Conservation (phyloP, 2,113 vertebrate genomes). For the Antigone vipio region DNA sequence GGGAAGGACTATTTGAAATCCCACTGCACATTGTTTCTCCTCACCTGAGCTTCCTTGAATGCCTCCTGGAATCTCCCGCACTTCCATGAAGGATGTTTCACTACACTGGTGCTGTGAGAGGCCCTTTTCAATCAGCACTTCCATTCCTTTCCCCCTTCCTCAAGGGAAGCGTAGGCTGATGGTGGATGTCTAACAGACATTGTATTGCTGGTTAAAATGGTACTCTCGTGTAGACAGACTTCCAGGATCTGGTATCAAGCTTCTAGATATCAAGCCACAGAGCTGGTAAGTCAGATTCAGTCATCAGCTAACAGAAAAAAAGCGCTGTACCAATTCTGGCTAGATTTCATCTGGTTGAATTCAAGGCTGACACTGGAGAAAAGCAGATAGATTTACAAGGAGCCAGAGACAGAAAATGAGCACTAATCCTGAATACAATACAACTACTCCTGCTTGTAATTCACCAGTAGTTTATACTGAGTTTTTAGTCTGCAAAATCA, state of each 20-base stretch:
- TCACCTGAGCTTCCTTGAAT: not conserved
- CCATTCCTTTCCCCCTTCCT: not conserved
- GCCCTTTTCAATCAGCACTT: not conserved
- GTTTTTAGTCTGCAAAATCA: not conserved
- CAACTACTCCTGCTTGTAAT: fast-evolving
- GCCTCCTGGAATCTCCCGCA: not conserved
- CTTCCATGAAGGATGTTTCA: not conserved
- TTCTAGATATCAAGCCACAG: not conserved
- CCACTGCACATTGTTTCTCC: not conserved
- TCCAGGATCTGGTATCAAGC: not conserved
- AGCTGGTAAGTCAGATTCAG: not conserved
- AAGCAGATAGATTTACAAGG: not conserved
- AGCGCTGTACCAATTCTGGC: not conserved
- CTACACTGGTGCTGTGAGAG: not conserved
- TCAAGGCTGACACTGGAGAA: not conserved
- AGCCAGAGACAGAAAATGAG: not conserved
- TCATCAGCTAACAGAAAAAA: not conserved
- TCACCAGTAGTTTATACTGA: not conserved
- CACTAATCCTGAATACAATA: not conserved
- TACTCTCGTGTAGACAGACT: not conserved
- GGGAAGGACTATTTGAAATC: not conserved
- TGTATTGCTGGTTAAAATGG: not conserved
- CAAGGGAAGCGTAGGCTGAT: fast-evolving
- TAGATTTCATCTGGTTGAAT: not conserved
- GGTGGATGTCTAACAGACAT: not conserved